Base-by-base conservation (phyloP, 1,140 invertebrate genomes). In the Eumaeus atala region DNA sequence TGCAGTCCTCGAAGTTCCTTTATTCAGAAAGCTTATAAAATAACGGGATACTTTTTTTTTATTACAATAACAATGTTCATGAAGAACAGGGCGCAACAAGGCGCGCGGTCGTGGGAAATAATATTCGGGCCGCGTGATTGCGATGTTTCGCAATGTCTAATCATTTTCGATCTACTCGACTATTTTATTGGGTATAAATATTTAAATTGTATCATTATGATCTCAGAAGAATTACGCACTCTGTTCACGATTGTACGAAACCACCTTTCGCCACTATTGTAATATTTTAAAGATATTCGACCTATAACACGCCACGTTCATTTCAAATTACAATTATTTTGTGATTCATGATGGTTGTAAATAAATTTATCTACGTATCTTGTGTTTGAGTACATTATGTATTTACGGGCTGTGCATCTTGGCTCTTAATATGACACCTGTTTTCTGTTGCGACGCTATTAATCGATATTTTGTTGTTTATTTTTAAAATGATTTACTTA, bases 31-130 rank as follows among this genome's bases (percentile, higher is more conserved):
- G 78, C 69, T 74, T 81, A 84, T 74, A 84, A 82, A 82, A 80
- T 86, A 80, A 84, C 75, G 77, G 70, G 81, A 84, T 85, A 80
- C 82, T 84, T 86, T 87, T 87, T 82, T 82, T 82, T 84, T n/a
- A n/a, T n/a, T n/a, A n/a, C n/a, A 81, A 84, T 84, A 84, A 84
- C 78, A 74, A 82, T 77, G 71, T 78, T 86, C 79, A 83, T 80
- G 77, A 68, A 83, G 77, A 79, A 79, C 77, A 77, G 70, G 70
- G 66, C 64, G 64, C 67, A 70, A 65, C 75, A 51, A 64, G 60
- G 72, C 56, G 64, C 61, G 68, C 59, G 72, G 72, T 68, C 81
- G 81, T 86, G 83, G 81, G 83, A 86, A 86, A 14, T 35, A 44
- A 53, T 53, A 53, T 53, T 53, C 51, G 51, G 51, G 38, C 38